Conservation (phyloP, 2,797 vertebrate genomes). For the Aplochiton taeniatus region DNA sequence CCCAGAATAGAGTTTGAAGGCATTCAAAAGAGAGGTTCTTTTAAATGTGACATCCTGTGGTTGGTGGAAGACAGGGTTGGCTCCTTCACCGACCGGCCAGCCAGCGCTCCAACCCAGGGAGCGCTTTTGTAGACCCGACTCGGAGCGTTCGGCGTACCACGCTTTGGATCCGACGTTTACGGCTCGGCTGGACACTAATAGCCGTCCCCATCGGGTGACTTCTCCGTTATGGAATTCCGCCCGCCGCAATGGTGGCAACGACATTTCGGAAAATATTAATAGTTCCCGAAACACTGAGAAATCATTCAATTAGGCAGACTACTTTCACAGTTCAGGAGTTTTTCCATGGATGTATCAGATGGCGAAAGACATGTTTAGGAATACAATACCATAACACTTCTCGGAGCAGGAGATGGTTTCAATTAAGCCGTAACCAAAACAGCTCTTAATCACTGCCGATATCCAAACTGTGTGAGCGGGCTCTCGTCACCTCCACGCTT, state of each 20-base stretch:
- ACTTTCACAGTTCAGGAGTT: background rate
- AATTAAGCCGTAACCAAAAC: constrained; percentile 1
- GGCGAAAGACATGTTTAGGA: background rate
- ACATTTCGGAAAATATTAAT: background rate
- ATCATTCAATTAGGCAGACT: background rate
- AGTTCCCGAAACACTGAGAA: background rate
- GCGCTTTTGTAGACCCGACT: background rate
- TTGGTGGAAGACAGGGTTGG: too few species aligned
- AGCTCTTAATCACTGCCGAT: background rate
- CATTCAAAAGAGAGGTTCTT: too few species aligned
- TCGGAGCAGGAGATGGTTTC: background rate
- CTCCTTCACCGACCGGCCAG: background rate
- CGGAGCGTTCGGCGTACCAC: background rate
- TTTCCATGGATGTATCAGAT: background rate
- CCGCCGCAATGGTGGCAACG: background rate
- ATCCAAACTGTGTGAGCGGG: background rate
- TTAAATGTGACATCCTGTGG: too few species aligned
- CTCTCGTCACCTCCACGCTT: background rate
- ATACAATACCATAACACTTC: background rate
- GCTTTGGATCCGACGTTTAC: background rate
- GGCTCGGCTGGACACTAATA: background rate
- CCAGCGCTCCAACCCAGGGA: background rate
- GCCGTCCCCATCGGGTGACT: background rate
- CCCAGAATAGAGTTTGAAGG: too few species aligned
- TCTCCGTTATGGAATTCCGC: background rate